Conservation (phyloP, 2,797 vertebrate species). For the Knipowitschia caucasica region DNA sequence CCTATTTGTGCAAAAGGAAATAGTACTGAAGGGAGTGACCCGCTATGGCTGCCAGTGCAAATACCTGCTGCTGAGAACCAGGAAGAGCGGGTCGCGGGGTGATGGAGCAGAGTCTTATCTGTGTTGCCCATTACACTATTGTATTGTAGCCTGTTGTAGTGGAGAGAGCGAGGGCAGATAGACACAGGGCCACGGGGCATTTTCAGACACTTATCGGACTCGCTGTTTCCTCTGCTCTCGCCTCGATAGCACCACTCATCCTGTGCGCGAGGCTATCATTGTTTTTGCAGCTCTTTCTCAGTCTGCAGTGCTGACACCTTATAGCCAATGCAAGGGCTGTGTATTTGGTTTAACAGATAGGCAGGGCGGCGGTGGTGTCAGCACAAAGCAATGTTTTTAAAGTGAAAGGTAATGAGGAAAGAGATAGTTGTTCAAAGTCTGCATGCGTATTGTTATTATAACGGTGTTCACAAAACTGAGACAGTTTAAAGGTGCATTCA, state of each 20-base stretch:
- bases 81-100: conserved; percentile 66
- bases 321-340: conserved; percentile 55
- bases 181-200: conserved; percentile 48
- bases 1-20: conserved; percentile 60
- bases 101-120: conserved; percentile 68
- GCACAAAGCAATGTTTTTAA: conserved; percentile 53
- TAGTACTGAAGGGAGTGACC: conserved; percentile 65
- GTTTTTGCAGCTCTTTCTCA: conserved; percentile 69
- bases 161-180: conserved; percentile 42
- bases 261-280: conserved; percentile 67
- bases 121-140: conserved; percentile 50
- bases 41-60: conserved; percentile 64
- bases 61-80: conserved; percentile 73
- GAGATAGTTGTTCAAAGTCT: conserved; percentile 31
- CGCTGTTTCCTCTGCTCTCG: conserved; percentile 57
- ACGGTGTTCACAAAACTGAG: no score
- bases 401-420: conserved; percentile 53
- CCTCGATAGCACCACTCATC: conserved; percentile 66
- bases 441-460: no score
- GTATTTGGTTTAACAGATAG: conserved; percentile 40
- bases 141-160: conserved; percentile 47
- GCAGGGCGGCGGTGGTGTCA: conserved; percentile 41
- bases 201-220: conserved; percentile 69
- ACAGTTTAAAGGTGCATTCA: no score
- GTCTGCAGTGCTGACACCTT: conserved; percentile 59